Percentiles rank a stretch among this genome's conserved stretches.
Evolutionary conservation across 2,797 vertebrate genomes (phyloP).

Genomic region (Peromyscus melanophrys): DNA sequence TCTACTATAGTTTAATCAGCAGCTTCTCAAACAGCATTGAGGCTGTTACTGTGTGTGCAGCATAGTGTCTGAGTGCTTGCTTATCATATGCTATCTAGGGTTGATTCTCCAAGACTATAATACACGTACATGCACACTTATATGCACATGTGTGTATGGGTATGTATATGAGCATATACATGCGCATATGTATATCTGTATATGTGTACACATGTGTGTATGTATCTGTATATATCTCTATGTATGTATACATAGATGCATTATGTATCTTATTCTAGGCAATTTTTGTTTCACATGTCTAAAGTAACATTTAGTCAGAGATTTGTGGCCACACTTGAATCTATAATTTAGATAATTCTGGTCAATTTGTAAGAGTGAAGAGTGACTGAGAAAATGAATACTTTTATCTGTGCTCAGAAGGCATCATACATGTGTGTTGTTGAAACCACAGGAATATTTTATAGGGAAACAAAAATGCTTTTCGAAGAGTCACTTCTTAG

Average conservation of each 20-base stretch:
- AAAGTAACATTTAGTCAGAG: conserved; percentile 26
- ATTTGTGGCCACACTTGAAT: conserved; percentile 51
- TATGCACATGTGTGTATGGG: neutral
- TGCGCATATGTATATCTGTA: no score
- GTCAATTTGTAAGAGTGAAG: conserved; percentile 74
- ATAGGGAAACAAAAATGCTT: conserved; percentile 77
- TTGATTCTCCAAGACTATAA: neutral
- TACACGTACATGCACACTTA: neutral
- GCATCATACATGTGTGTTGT: conserved; percentile 64
- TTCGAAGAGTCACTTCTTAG: conserved; percentile 71
- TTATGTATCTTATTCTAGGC: neutral
- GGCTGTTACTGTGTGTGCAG: neutral
- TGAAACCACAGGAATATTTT: conserved; percentile 71
- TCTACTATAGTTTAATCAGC: neutral
- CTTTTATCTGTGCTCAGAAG: conserved; percentile 72
- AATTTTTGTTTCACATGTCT: neutral
- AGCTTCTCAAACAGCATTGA: neutral
- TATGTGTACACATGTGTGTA: neutral
- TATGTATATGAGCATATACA: neutral
- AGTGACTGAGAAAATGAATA: conserved; percentile 71
- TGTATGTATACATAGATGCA: neutral
- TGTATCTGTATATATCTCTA: neutral
- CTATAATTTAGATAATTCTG: conserved; percentile 64
- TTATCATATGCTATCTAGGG: neutral
- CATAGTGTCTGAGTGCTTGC: neutral